A percentile compares a stretch with the other conserved stretches of the same genome.
phyloP scores from a whole-genome alignment of 30 jellyfish, hydroid and myxozoan genomes.

The Hydractinia symbiolongicarpus region DNA sequence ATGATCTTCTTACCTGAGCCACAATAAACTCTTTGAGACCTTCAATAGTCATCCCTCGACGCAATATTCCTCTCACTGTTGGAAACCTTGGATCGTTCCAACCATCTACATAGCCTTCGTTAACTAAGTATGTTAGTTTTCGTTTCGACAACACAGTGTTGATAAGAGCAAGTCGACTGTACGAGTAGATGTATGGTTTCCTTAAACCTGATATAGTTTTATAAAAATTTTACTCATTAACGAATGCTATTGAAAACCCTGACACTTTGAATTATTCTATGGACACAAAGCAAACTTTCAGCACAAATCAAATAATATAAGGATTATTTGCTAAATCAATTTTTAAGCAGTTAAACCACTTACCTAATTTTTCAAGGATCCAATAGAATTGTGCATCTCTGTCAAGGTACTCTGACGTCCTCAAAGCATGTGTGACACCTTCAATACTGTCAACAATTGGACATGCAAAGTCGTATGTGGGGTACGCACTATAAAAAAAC shows the following conservation, averaged over 20 bases:
- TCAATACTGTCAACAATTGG: slow-evolving; percentile 98
- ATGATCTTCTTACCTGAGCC: slow-evolving; percentile 60
- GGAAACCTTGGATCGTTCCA: slow-evolving; percentile 98
- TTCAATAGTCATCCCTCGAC: slow-evolving; percentile 91
- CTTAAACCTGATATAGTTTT: slow-evolving; percentile 48
- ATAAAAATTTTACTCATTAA: no score
- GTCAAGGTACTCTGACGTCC: slow-evolving; percentile 97
- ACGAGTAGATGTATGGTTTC: slow-evolving; percentile 70
- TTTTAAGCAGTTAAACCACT: neutral
- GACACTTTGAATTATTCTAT: no score
- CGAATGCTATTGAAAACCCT: no score
- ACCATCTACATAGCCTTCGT: slow-evolving; percentile 92
- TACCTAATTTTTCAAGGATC: slow-evolving; percentile 82
- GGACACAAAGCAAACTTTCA: no score
- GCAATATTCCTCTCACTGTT: slow-evolving; percentile 80
- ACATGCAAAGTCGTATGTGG: slow-evolving; percentile 98
- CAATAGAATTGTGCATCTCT: slow-evolving; percentile 84
- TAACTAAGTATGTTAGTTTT: slow-evolving; percentile 77
- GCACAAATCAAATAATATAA: no score
- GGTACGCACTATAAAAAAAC: slow-evolving; percentile 75
- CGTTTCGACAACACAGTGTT: slow-evolving; percentile 93
- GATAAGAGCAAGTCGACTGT: slow-evolving; percentile 84
- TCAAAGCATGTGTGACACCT: slow-evolving; percentile 97
- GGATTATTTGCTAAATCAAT: neutral
- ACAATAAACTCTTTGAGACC: slow-evolving; percentile 88